Conservation (phyloP, 2,888 invertebrate genomes). For the Eretmocerus hayati region DNA sequence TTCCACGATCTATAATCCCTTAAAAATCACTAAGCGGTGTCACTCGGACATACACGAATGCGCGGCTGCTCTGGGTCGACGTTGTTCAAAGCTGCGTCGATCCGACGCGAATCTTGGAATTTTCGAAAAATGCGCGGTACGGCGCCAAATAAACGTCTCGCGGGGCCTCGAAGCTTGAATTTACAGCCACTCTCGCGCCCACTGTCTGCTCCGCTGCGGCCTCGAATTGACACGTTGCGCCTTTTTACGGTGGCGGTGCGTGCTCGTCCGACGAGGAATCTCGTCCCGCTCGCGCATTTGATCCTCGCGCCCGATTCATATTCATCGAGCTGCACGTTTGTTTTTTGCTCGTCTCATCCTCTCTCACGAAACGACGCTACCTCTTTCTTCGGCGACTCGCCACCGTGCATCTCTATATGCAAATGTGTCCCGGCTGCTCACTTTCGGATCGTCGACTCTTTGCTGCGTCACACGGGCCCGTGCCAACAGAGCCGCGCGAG, state of each 20-base stretch:
- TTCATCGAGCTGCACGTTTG: constrained; percentile 14
- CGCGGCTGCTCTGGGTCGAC: not conserved
- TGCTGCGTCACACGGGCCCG: no score
- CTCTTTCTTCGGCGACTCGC: not conserved
- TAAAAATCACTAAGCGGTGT: no score
- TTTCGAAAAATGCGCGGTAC: constrained; percentile 2
- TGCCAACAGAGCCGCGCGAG: no score
- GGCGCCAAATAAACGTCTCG: constrained; percentile 20
- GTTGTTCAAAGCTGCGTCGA: not conserved
- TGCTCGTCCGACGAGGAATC: not conserved
- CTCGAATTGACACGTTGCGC: constrained; percentile 21
- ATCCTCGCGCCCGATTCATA: constrained; percentile 20
- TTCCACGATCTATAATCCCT: no score
- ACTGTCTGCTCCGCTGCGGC: constrained; percentile 3
- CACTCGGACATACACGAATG: no score
- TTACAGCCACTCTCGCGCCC: constrained; percentile 14
- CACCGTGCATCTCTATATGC: no score
- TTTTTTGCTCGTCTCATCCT: constrained; percentile 1
- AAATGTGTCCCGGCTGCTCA: no score
- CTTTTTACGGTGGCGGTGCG: constrained; percentile 14
- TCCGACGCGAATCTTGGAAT: not conserved
- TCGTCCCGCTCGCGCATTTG: constrained; percentile 19
- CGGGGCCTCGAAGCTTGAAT: constrained; percentile 18
- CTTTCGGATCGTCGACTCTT: no score
- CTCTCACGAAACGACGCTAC: not conserved